phyloP scores from a whole-genome alignment of 2,888 invertebrate species.

The Trissolcus brochymenae region DNA sequence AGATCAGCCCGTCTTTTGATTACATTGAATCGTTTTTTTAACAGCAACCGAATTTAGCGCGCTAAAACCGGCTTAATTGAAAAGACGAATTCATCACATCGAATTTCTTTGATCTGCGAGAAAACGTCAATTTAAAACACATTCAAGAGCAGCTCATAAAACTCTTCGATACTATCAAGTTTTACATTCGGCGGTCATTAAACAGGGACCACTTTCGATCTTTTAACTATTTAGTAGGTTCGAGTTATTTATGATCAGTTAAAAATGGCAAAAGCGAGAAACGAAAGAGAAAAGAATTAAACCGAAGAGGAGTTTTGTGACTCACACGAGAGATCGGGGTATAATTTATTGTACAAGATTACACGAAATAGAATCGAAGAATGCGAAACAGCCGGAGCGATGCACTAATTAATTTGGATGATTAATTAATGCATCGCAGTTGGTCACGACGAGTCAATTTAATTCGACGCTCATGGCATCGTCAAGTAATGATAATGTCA shows the following conservation, averaged over 20 bases:
- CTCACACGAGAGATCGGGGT: constrained; percentile 30
- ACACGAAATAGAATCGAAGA: constrained; percentile 41
- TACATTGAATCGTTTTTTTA: too few species aligned
- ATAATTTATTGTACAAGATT: constrained; percentile 49
- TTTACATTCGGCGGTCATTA: constrained; percentile 44
- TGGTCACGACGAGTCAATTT: constrained; percentile 42
- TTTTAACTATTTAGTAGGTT: constrained; percentile 45
- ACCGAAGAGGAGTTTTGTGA: background rate
- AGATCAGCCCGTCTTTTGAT: too few species aligned
- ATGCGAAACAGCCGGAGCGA: constrained; percentile 22
- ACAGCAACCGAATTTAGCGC: background rate
- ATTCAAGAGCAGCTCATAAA: constrained; percentile 41
- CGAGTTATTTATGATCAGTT: constrained; percentile 45
- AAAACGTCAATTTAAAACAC: constrained; percentile 38
- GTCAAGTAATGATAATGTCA: constrained; percentile 20
- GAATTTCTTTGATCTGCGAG: constrained; percentile 32
- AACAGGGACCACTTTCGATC: constrained; percentile 26
- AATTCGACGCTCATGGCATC: constrained; percentile 48
- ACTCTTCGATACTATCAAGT: constrained; percentile 32
- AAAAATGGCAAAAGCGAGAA: constrained; percentile 29
- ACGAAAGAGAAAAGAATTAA: constrained; percentile 8
- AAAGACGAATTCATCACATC: constrained; percentile 25
- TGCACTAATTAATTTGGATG: constrained; percentile 53
- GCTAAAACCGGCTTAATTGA: constrained; percentile 14
- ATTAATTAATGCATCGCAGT: constrained; percentile 51